Evolutionary conservation across 2,888 invertebrate species (phyloP).

Genomic region (Maniola hyperantus): DNA sequence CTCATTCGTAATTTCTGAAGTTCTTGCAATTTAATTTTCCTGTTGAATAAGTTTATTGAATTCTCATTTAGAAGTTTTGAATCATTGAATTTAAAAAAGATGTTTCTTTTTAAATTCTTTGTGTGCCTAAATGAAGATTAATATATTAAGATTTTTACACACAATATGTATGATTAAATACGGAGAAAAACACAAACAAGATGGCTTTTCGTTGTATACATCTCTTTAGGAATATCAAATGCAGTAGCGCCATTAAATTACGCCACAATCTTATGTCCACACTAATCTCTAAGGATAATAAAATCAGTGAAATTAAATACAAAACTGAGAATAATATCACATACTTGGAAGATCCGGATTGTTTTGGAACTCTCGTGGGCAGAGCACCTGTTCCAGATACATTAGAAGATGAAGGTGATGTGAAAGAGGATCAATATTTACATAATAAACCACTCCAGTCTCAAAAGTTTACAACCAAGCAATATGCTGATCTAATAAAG

Average conservation of each 20-base stretch:
- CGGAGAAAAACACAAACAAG: neutral
- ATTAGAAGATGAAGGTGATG: constrained; percentile 81
- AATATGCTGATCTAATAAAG: constrained; percentile 89
- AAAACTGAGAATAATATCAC: constrained; percentile 62
- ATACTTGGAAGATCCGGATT: constrained; percentile 79
- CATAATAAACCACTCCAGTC: constrained; percentile 74
- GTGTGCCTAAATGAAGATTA: no score
- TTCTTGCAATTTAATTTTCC: neutral
- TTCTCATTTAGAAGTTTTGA: neutral
- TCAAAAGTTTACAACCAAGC: constrained; percentile 82
- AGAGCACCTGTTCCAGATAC: constrained; percentile 49
- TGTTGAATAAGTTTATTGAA: neutral
- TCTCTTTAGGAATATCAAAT: constrained; percentile 51
- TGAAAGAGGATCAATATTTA: constrained; percentile 82
- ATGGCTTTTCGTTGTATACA: constrained; percentile 60
- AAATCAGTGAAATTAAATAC: constrained; percentile 48
- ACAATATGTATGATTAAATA: no score
- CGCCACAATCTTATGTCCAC: constrained; percentile 50
- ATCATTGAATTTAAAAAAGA: neutral
- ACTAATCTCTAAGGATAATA: constrained; percentile 42
- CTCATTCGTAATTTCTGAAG: neutral
- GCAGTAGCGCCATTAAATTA: constrained; percentile 41
- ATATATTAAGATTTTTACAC: no score
- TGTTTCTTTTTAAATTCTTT: no score
- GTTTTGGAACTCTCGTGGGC: constrained; percentile 77